Conservation (phyloP, 2,888 invertebrate genomes). For the Pimpla rufipes region DNA sequence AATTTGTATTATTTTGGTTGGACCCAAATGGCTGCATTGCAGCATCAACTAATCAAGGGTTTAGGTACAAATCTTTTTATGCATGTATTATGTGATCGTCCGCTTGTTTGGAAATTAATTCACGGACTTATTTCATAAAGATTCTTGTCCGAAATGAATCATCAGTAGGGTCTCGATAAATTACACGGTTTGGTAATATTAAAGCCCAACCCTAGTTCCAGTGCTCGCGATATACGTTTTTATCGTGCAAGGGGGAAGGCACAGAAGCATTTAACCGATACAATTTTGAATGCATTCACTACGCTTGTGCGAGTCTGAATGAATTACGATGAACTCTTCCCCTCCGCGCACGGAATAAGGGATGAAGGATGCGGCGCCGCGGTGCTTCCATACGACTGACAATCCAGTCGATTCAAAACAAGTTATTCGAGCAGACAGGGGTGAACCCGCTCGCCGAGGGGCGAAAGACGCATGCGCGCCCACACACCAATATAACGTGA, state of each 20-base stretch:
- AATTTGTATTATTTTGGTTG: no score
- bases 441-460: background rate
- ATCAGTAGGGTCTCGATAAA: background rate
- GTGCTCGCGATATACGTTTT: background rate
- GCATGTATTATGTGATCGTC: no score
- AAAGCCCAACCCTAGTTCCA: background rate
- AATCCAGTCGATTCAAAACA: constrained; percentile 27
- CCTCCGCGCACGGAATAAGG: background rate
- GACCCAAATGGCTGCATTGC: no score
- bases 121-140: background rate
- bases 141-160: background rate
- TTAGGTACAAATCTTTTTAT: no score
- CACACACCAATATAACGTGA: constrained; percentile 9
- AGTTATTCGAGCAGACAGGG: constrained; percentile 33
- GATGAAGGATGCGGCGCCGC: background rate
- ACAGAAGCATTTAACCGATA: constrained; percentile 1
- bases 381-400: constrained; percentile 4
- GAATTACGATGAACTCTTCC: constrained; percentile 17
- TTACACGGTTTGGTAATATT: background rate
- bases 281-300: constrained; percentile 23
- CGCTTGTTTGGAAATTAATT: background rate
- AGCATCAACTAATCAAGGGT: no score
- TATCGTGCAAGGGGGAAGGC: constrained; percentile 5
- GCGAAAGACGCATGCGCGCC: background rate
- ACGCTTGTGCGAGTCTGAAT: constrained; percentile 25